Percentiles rank a stretch among this genome's conserved stretches.
These are phyloP conservation scores for Antheraea yamamai DNA, from an alignment of 2,888 invertebrate genomes.

Conservation along the genomic window DNA sequence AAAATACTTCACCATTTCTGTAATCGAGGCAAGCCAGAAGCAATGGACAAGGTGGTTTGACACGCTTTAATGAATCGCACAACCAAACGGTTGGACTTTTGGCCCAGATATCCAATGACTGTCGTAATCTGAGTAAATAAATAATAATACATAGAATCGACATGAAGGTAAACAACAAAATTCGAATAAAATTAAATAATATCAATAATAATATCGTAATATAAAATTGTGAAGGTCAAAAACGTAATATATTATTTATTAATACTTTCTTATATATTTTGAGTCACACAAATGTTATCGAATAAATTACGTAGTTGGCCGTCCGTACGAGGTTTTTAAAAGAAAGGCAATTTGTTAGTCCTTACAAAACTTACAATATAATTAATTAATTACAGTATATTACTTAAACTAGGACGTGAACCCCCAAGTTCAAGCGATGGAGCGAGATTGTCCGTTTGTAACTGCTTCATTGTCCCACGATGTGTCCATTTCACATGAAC, in stretches of 20 bases:
- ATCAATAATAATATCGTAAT: not conserved
- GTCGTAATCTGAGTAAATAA: constrained; percentile 38
- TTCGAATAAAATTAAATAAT: constrained; percentile 1
- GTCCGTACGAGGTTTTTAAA: too few species aligned
- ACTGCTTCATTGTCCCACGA: too few species aligned
- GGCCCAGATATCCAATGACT: constrained; percentile 44
- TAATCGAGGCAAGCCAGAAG: not conserved
- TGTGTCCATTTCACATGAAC: too few species aligned
- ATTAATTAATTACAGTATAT: too few species aligned
- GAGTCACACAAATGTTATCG: not conserved
- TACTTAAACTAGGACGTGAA: too few species aligned
- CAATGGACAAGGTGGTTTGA: not conserved
- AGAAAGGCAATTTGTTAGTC: too few species aligned
- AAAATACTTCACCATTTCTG: not conserved
- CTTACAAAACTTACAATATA: too few species aligned
- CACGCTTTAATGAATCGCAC: constrained; percentile 23
- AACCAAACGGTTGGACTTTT: constrained; percentile 32
- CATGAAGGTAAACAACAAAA: constrained; percentile 20
- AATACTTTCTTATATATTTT: not conserved
- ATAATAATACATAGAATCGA: constrained; percentile 26
- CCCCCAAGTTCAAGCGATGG: too few species aligned
- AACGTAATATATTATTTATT: not conserved
- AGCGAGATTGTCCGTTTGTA: too few species aligned
- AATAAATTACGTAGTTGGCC: too few species aligned
- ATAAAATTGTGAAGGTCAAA: not conserved